Base-by-base conservation (phyloP, 2,113 vertebrate genomes). In the Gasterosteus aculeatus region DNA sequence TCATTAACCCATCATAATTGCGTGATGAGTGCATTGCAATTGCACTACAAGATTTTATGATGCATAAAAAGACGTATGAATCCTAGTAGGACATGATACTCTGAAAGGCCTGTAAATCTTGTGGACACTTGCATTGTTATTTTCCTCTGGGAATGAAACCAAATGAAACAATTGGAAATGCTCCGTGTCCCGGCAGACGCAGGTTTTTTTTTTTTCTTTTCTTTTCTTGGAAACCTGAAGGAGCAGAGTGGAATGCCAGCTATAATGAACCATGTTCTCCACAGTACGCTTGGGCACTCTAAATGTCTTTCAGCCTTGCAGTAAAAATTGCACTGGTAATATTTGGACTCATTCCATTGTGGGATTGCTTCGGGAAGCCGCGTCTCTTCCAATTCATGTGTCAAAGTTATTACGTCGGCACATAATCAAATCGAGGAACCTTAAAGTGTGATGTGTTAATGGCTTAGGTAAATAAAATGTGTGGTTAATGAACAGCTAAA, bases 1-100 rank as follows among this genome's bases (percentile, higher is more conserved):
- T 78, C 88, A 87, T 88, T 91, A 87, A 78, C 60, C 80, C 69
- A 15, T 88, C 75, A 53, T 89, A 86, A 89, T 85, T 82, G 62
- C 74, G 74, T 64, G 69, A 83, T 60, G 77, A 81, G 79, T 72
- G 63, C 60, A 77, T 54, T 77, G 29, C 81, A 74, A 85, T 89
- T 77, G 69, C 42, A 54, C 60, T 69, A 47, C 73, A 67, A 67
- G 76, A 67, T 70, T 56, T 51, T 78, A 69, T 66, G 59, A 80
- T 71, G 58, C 77, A 72, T 69, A 39, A 58, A 31, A 67, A 38
- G 60, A 54, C 59, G 61, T 78, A 56, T 54, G 57, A 58, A 63
- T 41, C 16, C 33, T 5, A 31, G 16, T 26, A 31, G 19, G 39
- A 22, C 33, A 58, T 62, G 47, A 6, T 15, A 33, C 47, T 41